phyloP scores from a whole-genome alignment of 1,140 invertebrate species.

The Drosophila carrolli region DNA sequence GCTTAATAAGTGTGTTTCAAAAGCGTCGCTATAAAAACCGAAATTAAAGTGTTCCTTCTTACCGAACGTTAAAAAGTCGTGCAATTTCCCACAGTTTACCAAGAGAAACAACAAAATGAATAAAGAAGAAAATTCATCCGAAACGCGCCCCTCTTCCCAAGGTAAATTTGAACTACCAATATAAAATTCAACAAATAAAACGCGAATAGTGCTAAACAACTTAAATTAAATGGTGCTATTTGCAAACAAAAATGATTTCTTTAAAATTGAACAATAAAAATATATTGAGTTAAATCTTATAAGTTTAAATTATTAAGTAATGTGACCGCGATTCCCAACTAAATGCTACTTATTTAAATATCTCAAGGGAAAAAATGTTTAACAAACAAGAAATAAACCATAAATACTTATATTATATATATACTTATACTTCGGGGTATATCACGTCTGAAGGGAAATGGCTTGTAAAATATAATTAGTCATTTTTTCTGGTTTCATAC shows the following conservation, averaged over 20 bases:
- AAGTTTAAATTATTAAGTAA: too few species aligned
- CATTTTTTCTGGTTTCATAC: conserved; percentile 1
- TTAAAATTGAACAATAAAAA: too few species aligned
- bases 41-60: neutral
- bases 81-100: neutral
- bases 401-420: too few species aligned
- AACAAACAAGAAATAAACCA: too few species aligned
- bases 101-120: conserved; percentile 49
- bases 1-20: conserved; percentile 6
- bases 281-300: too few species aligned
- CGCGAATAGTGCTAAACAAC: too few species aligned
- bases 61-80: conserved; percentile 2
- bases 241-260: too few species aligned
- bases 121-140: conserved; percentile 67
- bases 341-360: too few species aligned
- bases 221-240: too few species aligned
- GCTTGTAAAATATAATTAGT: conserved; percentile 58
- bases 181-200: neutral
- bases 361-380: too few species aligned
- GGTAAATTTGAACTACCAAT: conserved; percentile 40
- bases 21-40: conserved; percentile 3
- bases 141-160: conserved; percentile 74
- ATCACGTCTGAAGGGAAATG: conserved; percentile 39
- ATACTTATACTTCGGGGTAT: neutral
- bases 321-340: too few species aligned